These are phyloP conservation scores for Taphrorychus bicolor DNA, from an alignment of 2,888 invertebrate species.

Conservation along the genomic window DNA sequence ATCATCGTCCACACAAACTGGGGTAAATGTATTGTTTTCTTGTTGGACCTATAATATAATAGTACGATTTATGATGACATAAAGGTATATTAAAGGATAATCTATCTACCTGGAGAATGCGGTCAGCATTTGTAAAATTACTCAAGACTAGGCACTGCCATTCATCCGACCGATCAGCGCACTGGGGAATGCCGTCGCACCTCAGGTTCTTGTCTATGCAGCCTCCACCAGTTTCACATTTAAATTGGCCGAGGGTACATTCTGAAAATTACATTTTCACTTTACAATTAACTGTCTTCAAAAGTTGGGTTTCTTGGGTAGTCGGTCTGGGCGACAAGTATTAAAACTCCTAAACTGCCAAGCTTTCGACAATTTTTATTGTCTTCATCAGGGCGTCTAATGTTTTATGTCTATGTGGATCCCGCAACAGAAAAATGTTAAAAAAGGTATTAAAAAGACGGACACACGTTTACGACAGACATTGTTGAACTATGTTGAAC, in stretches of 20 bases:
- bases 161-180: constrained; percentile 70
- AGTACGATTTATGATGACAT: neutral
- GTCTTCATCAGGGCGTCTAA: no score
- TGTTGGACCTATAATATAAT: constrained; percentile 42
- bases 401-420: no score
- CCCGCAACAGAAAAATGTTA: no score
- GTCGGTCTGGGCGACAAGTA: no score
- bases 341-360: no score
- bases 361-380: no score
- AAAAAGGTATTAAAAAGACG: no score
- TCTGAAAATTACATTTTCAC: constrained; percentile 52
- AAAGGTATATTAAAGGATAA: neutral
- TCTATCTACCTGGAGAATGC: constrained; percentile 42
- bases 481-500: no score
- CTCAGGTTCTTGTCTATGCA: constrained; percentile 62
- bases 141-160: constrained; percentile 62
- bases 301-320: no score
- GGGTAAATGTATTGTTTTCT: constrained; percentile 55
- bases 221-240: constrained; percentile 67
- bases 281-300: no score
- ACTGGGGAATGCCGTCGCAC: constrained; percentile 68
- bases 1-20: constrained; percentile 64
- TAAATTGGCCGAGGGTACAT: constrained; percentile 65
- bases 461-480: no score
- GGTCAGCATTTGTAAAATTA: constrained; percentile 36